phyloP scores from a whole-genome alignment of 1,140 invertebrate genomes.

The Thaumatotibia leucotreta region DNA sequence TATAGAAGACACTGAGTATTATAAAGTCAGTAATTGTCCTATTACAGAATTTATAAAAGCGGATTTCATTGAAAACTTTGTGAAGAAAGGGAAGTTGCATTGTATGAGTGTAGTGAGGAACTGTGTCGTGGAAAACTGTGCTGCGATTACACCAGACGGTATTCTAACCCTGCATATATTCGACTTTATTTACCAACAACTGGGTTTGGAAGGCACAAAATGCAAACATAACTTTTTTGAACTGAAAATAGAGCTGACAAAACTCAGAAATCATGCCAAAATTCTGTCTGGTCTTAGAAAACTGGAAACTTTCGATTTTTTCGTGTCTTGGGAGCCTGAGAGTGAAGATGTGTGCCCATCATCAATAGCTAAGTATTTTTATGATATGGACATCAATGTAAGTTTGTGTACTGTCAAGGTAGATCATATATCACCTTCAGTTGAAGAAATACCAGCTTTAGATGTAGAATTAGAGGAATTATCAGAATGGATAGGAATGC shows the following conservation, averaged over 20 bases:
- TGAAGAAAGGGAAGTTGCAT: slow-evolving; percentile 48
- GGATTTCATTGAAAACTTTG: slow-evolving; percentile 55
- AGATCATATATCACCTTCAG: slow-evolving; percentile 33
- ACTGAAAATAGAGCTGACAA: slow-evolving; percentile 46
- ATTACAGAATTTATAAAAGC: slow-evolving; percentile 47
- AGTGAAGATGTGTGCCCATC: slow-evolving; percentile 53
- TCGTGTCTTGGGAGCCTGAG: slow-evolving; percentile 53
- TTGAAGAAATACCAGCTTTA: slow-evolving; percentile 50
- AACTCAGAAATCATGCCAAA: slow-evolving; percentile 36
- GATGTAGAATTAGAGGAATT: slow-evolving; percentile 49
- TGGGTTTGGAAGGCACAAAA: slow-evolving; percentile 57
- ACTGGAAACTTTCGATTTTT: slow-evolving; percentile 49
- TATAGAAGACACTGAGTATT: slow-evolving; percentile 55
- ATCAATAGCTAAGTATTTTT: slow-evolving; percentile 63
- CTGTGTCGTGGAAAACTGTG: slow-evolving; percentile 57
- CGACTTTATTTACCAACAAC: slow-evolving; percentile 48
- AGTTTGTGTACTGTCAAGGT: slow-evolving; percentile 30
- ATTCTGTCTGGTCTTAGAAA: slow-evolving; percentile 36
- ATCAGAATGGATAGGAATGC: slow-evolving; percentile 61
- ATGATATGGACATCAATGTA: slow-evolving; percentile 38
- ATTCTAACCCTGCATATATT: slow-evolving; percentile 50
- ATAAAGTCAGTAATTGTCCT: slow-evolving; percentile 44
- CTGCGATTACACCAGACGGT: slow-evolving; percentile 55
- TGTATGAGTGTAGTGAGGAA: slow-evolving; percentile 47
- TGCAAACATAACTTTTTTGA: slow-evolving; percentile 47